Conservation (phyloP, 2,888 invertebrate species). For the Chloromyia formosa region DNA sequence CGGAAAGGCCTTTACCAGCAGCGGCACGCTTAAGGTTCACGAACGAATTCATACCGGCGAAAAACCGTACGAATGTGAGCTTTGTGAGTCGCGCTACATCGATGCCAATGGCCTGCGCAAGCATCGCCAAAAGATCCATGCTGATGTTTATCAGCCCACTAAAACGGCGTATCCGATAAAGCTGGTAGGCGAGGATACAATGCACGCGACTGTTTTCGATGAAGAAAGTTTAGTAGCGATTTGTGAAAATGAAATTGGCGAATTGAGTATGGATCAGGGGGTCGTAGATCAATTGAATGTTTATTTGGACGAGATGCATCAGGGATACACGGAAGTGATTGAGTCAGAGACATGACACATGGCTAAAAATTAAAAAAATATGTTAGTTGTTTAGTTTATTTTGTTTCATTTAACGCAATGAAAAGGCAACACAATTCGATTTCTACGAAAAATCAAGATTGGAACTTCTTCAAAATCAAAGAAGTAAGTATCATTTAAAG, state of each 20-base stretch:
- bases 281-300: background rate
- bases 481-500: too few species aligned
- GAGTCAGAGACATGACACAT: background rate
- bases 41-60: constrained; percentile 49
- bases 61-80: constrained; percentile 48
- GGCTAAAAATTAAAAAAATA: too few species aligned
- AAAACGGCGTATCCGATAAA: background rate
- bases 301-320: background rate
- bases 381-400: background rate
- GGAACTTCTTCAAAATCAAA: too few species aligned
- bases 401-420: too few species aligned
- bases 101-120: background rate
- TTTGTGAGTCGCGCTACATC: constrained; percentile 9
- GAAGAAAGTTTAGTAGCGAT: background rate
- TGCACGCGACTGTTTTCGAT: background rate
- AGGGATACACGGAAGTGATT: constrained; percentile 3
- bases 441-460: too few species aligned
- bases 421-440: too few species aligned
- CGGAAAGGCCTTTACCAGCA: constrained; percentile 46
- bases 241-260: background rate
- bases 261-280: background rate
- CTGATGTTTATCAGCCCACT: background rate
- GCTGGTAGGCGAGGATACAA: background rate
- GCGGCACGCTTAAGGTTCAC: constrained; percentile 45
- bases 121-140: background rate